phyloP scores from a whole-genome alignment of 1,140 invertebrate species.

The Bradysia coprophila region DNA sequence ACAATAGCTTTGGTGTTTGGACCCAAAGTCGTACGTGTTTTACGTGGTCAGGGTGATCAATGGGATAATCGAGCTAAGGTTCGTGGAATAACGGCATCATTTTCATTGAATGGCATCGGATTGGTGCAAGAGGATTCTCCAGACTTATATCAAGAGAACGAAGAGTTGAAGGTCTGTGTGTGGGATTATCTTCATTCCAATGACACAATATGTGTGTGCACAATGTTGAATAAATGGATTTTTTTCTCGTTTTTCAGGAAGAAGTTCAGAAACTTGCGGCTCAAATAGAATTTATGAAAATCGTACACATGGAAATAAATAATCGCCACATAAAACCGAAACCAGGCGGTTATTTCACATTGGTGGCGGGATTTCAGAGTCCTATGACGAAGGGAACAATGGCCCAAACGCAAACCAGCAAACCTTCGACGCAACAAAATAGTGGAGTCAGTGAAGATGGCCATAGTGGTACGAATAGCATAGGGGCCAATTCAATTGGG shows the following conservation, averaged over 20 bases:
- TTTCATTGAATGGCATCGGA: conserved; percentile 66
- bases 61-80: conserved; percentile 65
- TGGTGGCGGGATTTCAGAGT: conserved; percentile 25
- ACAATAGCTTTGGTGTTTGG: conserved; percentile 71
- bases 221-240: neutral
- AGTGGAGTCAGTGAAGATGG: conserved; percentile 6
- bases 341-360: conserved; percentile 56
- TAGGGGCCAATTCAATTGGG: conserved; percentile 8
- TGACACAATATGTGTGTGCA: neutral
- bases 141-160: conserved; percentile 75
- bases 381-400: conserved; percentile 19
- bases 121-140: conserved; percentile 57
- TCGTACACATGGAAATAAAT: conserved; percentile 81
- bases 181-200: neutral
- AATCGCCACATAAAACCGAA: conserved; percentile 73
- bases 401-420: conserved; percentile 19
- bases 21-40: conserved; percentile 64
- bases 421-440: conserved; percentile 6
- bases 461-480: conserved; percentile 6
- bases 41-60: conserved; percentile 66
- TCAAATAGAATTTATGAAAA: conserved; percentile 84
- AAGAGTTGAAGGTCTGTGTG: conserved; percentile 57
- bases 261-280: conserved; percentile 78
- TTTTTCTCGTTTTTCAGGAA: conserved; percentile 34
- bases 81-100: conserved; percentile 61